Conservation (phyloP, 2,113 vertebrate species). For the Elanus axillaris region DNA sequence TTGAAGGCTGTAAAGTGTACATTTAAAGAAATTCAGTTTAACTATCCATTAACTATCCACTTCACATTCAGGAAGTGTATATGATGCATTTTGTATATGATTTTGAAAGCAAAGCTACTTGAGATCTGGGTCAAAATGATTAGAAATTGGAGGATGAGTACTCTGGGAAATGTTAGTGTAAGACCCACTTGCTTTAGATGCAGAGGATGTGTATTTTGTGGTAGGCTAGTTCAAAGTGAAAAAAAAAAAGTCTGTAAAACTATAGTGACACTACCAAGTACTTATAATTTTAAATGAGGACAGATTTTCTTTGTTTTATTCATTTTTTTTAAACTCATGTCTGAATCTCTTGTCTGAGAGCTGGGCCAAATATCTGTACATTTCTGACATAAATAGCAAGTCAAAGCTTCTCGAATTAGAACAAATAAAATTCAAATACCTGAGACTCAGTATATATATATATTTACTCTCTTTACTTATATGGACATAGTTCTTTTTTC, state of each 20-base stretch:
- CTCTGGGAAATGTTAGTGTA: background rate
- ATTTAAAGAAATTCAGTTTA: background rate
- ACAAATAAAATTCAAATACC: background rate
- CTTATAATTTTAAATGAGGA: background rate
- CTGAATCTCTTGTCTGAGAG: background rate
- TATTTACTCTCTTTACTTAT: background rate
- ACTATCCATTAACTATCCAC: background rate
- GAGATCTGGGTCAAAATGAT: background rate
- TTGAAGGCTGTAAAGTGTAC: background rate
- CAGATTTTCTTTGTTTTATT: background rate
- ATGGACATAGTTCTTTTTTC: background rate
- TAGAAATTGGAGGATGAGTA: background rate
- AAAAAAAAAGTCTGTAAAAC: background rate
- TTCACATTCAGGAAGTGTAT: background rate
- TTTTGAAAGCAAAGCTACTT: background rate
- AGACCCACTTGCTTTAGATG: background rate
- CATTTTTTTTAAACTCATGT: background rate
- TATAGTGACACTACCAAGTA: background rate
- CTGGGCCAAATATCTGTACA: background rate
- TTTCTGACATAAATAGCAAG: background rate
- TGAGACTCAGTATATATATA: background rate
- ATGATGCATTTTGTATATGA: background rate
- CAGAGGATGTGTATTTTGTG: background rate
- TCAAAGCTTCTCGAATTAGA: background rate
- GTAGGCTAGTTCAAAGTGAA: background rate